Percentiles rank a stretch among this genome's conserved stretches.
These are phyloP conservation scores for Eulacestoma nigropectus DNA, from an alignment of 2,113 vertebrate species.

Conservation along the genomic window DNA sequence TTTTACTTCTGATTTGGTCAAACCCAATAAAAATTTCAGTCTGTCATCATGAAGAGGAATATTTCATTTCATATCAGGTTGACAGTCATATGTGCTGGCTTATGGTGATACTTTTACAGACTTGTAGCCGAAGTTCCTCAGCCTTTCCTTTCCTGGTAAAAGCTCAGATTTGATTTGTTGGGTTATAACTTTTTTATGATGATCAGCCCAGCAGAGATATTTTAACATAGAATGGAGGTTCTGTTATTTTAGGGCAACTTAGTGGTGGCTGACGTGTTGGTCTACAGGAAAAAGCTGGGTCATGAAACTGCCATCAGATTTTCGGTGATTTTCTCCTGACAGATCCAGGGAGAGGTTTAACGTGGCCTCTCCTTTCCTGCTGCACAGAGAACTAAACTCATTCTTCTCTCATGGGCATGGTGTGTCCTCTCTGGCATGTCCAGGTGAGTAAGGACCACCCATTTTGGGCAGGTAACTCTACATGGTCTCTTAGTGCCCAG, in stretches of 20 bases:
- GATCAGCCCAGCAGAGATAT: background rate
- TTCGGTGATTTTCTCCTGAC: background rate
- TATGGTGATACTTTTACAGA: background rate
- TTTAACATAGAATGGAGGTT: background rate
- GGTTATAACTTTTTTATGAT: background rate
- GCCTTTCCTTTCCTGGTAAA: background rate
- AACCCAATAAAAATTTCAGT: background rate
- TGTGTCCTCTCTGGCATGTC: background rate
- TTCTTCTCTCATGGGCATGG: background rate
- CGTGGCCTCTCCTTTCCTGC: background rate
- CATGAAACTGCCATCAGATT: background rate
- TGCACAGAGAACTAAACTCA: background rate
- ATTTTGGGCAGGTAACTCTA: background rate
- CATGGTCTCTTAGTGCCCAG: accelerated
- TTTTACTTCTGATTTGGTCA: background rate
- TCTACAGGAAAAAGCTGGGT: background rate
- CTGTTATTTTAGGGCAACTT: background rate
- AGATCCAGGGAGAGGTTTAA: background rate
- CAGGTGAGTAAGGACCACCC: background rate
- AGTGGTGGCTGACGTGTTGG: background rate
- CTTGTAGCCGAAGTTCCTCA: background rate
- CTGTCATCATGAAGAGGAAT: background rate
- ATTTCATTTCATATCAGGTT: background rate
- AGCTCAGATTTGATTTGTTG: background rate
- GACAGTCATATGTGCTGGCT: background rate